These are phyloP conservation scores for Anolis sagrei DNA, from an alignment of 2,113 vertebrate species.

Conservation along the genomic window DNA sequence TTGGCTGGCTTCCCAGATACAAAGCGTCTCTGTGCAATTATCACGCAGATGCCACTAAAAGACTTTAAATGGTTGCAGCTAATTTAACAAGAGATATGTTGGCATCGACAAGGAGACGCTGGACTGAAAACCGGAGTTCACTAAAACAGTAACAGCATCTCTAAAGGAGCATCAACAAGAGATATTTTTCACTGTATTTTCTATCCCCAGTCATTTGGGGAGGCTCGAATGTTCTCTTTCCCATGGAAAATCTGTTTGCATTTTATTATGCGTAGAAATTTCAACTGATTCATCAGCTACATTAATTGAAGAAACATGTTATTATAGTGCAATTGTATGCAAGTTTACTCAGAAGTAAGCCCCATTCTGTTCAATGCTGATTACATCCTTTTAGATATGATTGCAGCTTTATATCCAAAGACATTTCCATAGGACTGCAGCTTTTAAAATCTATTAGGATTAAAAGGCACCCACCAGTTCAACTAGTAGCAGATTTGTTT, in stretches of 20 bases:
- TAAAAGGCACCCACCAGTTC: neutral
- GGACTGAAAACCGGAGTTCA: slow-evolving; percentile 55
- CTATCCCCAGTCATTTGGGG: slow-evolving; percentile 3
- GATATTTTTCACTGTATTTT: slow-evolving; percentile 13
- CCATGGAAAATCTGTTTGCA: neutral
- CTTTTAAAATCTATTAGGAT: neutral
- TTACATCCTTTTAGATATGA: too few species aligned
- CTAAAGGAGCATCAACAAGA: slow-evolving; percentile 24
- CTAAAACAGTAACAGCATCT: slow-evolving; percentile 39
- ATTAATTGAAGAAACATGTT: neutral
- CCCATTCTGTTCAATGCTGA: neutral
- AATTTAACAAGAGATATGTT: slow-evolving; percentile 71
- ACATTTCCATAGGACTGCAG: neutral
- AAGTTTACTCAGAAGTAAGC: neutral
- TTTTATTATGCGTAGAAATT: neutral
- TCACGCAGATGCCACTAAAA: slow-evolving; percentile 75
- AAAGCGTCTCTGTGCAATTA: slow-evolving; percentile 77
- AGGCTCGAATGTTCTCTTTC: neutral
- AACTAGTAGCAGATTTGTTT: neutral
- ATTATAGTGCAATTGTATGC: neutral
- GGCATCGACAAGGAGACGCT: slow-evolving; percentile 56
- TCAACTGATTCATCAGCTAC: neutral
- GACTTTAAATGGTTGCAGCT: slow-evolving; percentile 74
- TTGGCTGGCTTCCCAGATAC: slow-evolving; percentile 79
- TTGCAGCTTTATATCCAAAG: neutral